Evolutionary conservation across 2,888 invertebrate species (phyloP).

Genomic region (Tachina lurida): DNA sequence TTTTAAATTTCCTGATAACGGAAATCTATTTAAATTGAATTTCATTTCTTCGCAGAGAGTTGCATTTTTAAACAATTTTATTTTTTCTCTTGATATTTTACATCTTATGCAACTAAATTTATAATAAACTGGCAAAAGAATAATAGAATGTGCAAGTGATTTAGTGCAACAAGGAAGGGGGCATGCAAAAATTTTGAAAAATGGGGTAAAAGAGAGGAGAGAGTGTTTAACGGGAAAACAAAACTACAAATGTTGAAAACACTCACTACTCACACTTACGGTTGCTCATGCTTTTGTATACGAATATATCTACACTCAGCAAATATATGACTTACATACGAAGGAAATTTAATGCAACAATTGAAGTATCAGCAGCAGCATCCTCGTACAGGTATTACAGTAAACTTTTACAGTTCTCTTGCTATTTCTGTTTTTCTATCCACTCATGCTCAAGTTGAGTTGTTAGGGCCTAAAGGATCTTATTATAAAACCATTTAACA

Average conservation of each 20-base stretch:
- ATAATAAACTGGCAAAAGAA: slow-evolving; percentile 57
- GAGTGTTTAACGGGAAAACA: slow-evolving; percentile 57
- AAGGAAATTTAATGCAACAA: slow-evolving; percentile 60
- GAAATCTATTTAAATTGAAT: slow-evolving; percentile 81
- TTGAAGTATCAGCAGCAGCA: slow-evolving; percentile 47
- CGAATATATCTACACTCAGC: background rate
- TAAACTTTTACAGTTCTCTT: slow-evolving; percentile 31
- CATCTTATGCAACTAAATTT: slow-evolving; percentile 43
- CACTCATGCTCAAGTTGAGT: slow-evolving; percentile 55
- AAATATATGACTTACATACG: slow-evolving; percentile 14
- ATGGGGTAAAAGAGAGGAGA: background rate
- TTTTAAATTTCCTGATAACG: slow-evolving; percentile 81
- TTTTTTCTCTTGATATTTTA: slow-evolving; percentile 50
- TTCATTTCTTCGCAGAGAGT: slow-evolving; percentile 73
- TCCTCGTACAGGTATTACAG: slow-evolving; percentile 34
- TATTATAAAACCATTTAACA: slow-evolving; percentile 62
- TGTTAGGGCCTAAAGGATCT: slow-evolving; percentile 64
- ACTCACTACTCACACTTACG: background rate
- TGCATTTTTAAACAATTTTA: slow-evolving; percentile 23
- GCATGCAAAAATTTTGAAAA: background rate
- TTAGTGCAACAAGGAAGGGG: slow-evolving; percentile 17
- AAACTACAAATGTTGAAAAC: slow-evolving; percentile 52
- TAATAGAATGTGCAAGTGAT: slow-evolving; percentile 49
- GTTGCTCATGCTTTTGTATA: background rate
- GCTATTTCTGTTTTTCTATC: slow-evolving; percentile 11